These are phyloP conservation scores for Porites cylindrica DNA, from an alignment of 92 coral and sea anemone species.

Conservation along the genomic window DNA sequence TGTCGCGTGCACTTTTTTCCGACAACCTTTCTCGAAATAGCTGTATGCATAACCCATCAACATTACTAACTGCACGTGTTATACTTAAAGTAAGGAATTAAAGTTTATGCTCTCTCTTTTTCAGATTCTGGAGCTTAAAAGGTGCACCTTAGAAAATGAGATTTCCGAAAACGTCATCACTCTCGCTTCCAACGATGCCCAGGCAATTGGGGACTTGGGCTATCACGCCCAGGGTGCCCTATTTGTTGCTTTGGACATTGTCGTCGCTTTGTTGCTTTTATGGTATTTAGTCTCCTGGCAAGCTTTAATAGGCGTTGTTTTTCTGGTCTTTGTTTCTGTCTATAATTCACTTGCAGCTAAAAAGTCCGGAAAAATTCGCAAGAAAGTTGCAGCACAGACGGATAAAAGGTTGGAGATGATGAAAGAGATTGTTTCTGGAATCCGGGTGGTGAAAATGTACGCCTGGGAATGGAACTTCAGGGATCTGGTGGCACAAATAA, in stretches of 20 bases:
- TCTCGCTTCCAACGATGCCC: constrained; percentile 46
- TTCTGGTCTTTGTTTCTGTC: constrained; percentile 4
- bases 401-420: constrained; percentile 26
- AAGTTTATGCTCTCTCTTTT: neutral
- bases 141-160: constrained; percentile 10
- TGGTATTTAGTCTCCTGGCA: constrained; percentile 46
- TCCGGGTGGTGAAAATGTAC: constrained; percentile 40
- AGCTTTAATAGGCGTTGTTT: constrained; percentile 25
- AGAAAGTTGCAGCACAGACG: constrained; percentile 1
- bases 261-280: neutral
- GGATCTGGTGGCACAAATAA: constrained; percentile 23
- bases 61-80: neutral
- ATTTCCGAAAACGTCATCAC: constrained; percentile 25
- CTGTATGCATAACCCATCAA: too few species aligned
- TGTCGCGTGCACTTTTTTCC: too few species aligned
- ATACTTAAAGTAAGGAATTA: neutral
- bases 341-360: constrained; percentile 20
- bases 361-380: constrained; percentile 20
- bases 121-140: constrained; percentile 5
- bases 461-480: constrained; percentile 53
- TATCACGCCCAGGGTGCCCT: neutral
- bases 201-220: constrained; percentile 11
- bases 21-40: too few species aligned
- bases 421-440: constrained; percentile 38
- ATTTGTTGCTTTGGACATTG: constrained; percentile 11